These are phyloP conservation scores for Ailurus styani DNA, from an alignment of 2,113 vertebrate species.

Conservation along the genomic window DNA sequence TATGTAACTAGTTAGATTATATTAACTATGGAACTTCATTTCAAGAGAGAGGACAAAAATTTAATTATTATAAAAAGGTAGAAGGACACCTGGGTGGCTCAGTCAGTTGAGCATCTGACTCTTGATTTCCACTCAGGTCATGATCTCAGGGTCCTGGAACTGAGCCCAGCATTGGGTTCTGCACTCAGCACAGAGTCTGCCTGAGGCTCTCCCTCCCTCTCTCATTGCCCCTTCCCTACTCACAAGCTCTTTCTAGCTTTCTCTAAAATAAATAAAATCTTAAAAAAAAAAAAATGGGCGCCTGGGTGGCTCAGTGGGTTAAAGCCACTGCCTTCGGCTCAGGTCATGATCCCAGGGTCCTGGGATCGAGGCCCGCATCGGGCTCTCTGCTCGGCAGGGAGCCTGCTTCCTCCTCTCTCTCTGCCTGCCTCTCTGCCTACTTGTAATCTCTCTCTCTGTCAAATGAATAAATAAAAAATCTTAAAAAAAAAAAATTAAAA, in stretches of 20 bases:
- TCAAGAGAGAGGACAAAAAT: background rate
- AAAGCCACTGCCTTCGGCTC: no score
- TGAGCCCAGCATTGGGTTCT: background rate
- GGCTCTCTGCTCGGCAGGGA: no score
- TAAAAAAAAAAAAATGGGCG: background rate
- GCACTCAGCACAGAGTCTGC: background rate
- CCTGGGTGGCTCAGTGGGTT: no score
- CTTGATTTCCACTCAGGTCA: background rate
- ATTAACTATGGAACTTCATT: background rate
- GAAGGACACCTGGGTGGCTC: background rate
- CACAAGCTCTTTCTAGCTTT: background rate
- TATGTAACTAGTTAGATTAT: background rate
- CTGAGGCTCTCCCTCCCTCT: background rate
- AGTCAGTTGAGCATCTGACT: background rate
- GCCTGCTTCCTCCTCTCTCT: no score
- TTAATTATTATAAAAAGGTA: background rate
- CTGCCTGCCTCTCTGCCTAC: no score
- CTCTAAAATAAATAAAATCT: background rate
- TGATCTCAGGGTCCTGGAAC: background rate
- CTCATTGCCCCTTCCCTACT: background rate
- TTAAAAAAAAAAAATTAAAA: no score
- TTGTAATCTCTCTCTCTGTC: no score
- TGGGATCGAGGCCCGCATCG: no score
- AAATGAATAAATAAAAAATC: background rate
- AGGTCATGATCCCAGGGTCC: no score